Percentiles rank a stretch among this genome's conserved stretches.
phyloP scores from a whole-genome alignment of 2,797 vertebrate species.

The Argya squamiceps region DNA sequence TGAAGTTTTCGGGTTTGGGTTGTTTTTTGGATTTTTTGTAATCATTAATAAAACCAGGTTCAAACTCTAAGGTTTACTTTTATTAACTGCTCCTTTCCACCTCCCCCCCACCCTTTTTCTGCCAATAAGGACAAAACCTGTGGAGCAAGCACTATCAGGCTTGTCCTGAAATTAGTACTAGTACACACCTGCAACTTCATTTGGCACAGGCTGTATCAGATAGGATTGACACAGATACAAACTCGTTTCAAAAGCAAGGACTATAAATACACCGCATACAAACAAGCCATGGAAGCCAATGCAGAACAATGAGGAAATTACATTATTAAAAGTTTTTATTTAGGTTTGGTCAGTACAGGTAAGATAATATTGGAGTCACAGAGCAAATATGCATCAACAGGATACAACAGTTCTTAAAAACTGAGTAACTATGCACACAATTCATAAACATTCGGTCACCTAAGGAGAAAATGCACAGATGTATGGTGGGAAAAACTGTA shows the following conservation, averaged over 20 bases:
- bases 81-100: not conserved
- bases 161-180: not conserved
- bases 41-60: not conserved
- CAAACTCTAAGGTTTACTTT: not conserved
- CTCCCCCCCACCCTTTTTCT: not conserved
- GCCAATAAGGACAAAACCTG: not conserved
- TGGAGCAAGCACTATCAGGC: not conserved
- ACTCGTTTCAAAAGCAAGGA: not conserved
- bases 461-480: constrained; percentile 86
- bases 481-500: constrained; percentile 85
- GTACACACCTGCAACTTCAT: not conserved
- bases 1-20: not conserved
- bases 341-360: constrained; percentile 99
- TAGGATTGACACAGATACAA: not conserved
- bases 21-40: not conserved
- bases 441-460: constrained; percentile 88
- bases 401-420: constrained; percentile 91
- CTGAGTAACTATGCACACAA: constrained; percentile 90
- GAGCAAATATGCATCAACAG: constrained; percentile 95
- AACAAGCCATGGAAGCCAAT: not conserved
- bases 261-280: not conserved
- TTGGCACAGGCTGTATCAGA: not conserved
- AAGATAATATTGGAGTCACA: constrained; percentile 96
- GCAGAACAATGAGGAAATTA: constrained; percentile 61
- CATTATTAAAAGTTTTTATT: constrained; percentile 99